phyloP scores from a whole-genome alignment of 2,113 vertebrate species.

The Odontophorus gujanensis region DNA sequence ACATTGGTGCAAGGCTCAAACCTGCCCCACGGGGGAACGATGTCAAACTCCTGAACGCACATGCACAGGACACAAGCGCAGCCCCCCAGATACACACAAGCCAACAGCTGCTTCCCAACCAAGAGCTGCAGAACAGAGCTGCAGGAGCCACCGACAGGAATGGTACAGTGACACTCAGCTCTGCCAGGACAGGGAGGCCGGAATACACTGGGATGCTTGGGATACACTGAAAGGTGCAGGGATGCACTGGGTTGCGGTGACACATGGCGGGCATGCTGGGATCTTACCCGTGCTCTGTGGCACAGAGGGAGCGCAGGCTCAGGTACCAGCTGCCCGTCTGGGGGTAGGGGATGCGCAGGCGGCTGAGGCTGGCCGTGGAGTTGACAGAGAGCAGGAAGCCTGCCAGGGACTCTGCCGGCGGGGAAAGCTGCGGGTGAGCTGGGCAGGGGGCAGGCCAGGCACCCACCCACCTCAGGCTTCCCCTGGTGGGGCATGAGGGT shows the following conservation, averaged over 20 bases:
- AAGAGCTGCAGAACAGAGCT: conserved; percentile 34
- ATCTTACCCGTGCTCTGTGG: conserved; percentile 86
- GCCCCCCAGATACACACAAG: background rate
- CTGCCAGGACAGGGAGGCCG: background rate
- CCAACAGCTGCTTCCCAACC: conserved; percentile 19
- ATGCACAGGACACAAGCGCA: background rate
- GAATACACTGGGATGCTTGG: background rate
- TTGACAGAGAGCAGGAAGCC: conserved; percentile 92
- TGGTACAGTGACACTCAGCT: background rate
- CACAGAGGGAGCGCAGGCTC: conserved; percentile 90
- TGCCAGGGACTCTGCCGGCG: conserved; percentile 82
- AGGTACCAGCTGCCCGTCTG: conserved; percentile 98
- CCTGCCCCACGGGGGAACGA: conserved; percentile 34
- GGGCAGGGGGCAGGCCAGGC: background rate
- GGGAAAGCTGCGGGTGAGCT: background rate
- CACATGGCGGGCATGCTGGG: background rate
- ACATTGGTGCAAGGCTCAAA: conserved; percentile 87
- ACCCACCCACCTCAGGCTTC: background rate
- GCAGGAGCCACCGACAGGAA: conserved; percentile 30
- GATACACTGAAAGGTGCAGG: no score
- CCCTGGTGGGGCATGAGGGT: accelerated
- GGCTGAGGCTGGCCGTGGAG: conserved; percentile 83
- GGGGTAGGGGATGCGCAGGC: conserved; percentile 93
- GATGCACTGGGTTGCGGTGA: background rate
- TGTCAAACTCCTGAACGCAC: background rate